Evolutionary conservation across 2,888 invertebrate genomes (phyloP).

Genomic region (Mamestra brassicae): DNA sequence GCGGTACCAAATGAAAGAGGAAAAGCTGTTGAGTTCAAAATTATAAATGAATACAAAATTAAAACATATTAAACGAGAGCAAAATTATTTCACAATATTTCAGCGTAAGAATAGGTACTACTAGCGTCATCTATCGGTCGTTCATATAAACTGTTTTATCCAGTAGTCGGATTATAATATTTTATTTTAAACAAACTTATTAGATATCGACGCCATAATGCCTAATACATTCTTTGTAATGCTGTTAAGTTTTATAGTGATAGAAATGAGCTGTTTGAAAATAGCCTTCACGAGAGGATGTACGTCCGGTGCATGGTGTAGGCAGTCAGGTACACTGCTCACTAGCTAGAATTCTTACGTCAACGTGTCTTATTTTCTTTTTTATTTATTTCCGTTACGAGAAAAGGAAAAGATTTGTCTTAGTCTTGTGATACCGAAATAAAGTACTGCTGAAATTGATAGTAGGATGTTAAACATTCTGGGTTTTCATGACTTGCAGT

Average conservation of each 20-base stretch:
- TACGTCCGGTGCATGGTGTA: neutral
- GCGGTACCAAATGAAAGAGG: neutral
- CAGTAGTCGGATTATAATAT: too few species aligned
- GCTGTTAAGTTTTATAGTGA: neutral
- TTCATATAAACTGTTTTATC: neutral
- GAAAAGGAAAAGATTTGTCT: neutral
- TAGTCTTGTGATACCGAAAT: neutral
- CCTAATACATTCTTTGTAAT: neutral
- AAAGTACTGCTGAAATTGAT: neutral
- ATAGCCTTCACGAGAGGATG: neutral
- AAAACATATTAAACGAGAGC: neutral
- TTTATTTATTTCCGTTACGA: neutral
- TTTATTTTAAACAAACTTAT: too few species aligned
- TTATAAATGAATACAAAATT: neutral
- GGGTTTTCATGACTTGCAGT: neutral
- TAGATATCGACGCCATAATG: neutral
- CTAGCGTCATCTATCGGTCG: neutral
- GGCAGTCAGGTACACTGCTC: neutral
- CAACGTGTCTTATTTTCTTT: neutral
- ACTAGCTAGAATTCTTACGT: neutral
- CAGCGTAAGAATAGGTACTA: neutral
- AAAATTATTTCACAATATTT: neutral
- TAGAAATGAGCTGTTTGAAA: neutral
- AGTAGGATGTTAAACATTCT: neutral
- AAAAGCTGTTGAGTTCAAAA: neutral